Base-by-base conservation (phyloP, 2,113 vertebrate genomes). In the Antennarius striatus region DNA sequence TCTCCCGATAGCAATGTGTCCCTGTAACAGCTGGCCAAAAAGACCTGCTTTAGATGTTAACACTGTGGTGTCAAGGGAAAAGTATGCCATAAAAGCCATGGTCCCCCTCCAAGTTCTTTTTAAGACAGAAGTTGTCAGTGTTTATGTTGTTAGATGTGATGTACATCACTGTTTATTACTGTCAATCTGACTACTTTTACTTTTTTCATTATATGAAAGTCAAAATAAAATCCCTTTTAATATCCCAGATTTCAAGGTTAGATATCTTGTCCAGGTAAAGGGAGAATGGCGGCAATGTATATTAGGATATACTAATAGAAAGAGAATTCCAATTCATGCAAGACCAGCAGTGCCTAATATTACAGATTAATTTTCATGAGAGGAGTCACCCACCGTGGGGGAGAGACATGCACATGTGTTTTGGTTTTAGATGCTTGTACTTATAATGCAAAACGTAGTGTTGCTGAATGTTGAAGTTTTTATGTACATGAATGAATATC, bases 31-130 rank as follows among this genome's bases (percentile, higher is more conserved):
- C 5, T 48, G 39, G 43, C 10, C 29, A 56, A 42, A 36, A 43
- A 32, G 22, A 56, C 28, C 56, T 54, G 5, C 3, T 46, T 36
- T 39, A 56, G 11, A 69, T 50, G 49, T 39, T 40, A 66, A 45
- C 49, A 50, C 5, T 12, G 1, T 11, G 30, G 56, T 4, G 36
- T 8, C 15, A 8, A 4, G 5, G 32, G 45, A 53, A 22, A 55
- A 32, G 10, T 8, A n/a, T 54, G 6, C 5, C 10, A 0, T 45
- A 17, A 39, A 13, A 32, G 13, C 17, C 48, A 22, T 22, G 6
- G 11, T 46, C 22, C 1, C 10, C 9, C 16, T 59, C n/a, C 5
- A 64, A 42, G 14, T 42, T 42, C 4, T 13, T 32, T 47, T 70
- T 2, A 53, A 50, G 55, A 9, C 22, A 13, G 6, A 7, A 36